Conservation (phyloP, 2,888 invertebrate genomes). For the Xanthorhoe spadicearia region DNA sequence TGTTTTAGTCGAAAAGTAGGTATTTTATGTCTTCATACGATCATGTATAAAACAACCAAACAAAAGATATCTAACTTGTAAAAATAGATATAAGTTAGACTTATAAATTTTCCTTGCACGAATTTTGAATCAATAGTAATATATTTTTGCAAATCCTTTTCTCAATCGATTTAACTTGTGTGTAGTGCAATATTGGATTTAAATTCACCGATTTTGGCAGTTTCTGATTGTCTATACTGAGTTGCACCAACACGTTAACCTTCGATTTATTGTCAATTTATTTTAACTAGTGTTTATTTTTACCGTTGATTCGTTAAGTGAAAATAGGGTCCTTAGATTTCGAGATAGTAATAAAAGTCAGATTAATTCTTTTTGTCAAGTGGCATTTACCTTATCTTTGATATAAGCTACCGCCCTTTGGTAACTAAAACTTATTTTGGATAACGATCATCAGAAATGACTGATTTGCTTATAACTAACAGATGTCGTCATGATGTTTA, state of each 20-base stretch:
- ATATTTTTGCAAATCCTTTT: slow-evolving; percentile 15
- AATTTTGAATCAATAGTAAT: slow-evolving; percentile 5
- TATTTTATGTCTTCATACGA: too few relatives aligned
- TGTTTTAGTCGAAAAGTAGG: background rate
- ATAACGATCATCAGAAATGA: too few relatives aligned
- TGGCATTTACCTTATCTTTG: too few relatives aligned
- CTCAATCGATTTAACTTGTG: slow-evolving; percentile 4
- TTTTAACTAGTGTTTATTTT: background rate
- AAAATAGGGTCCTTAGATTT: background rate
- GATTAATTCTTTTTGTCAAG: background rate
- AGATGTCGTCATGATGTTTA: too few relatives aligned
- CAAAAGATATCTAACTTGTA: slow-evolving; percentile 6
- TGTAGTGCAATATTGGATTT: slow-evolving; percentile 3
- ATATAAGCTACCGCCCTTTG: too few relatives aligned
- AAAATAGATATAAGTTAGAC: slow-evolving; percentile 12
- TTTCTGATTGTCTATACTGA: background rate
- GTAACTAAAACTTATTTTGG: too few relatives aligned
- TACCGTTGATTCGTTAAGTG: background rate
- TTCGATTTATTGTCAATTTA: background rate
- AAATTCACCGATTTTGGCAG: background rate
- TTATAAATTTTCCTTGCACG: slow-evolving; percentile 2
- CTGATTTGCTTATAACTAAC: too few relatives aligned
- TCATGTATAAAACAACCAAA: background rate
- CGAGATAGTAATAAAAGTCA: background rate
- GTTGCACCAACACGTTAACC: slow-evolving; percentile 2